Conservation (phyloP, 2,888 invertebrate genomes). For the Rhyacophila evoluta region DNA sequence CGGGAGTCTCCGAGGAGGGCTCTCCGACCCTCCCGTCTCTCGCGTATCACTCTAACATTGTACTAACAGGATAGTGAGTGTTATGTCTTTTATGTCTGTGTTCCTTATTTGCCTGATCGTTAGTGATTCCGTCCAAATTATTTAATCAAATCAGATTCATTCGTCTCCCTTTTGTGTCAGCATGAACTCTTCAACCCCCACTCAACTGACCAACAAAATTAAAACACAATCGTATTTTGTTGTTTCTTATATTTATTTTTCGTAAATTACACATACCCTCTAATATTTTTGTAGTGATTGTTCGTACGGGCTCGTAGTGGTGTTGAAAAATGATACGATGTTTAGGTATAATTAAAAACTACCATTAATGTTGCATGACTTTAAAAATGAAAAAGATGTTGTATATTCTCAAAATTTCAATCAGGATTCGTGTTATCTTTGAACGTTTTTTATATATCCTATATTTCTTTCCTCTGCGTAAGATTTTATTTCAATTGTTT, state of each 20-base stretch:
- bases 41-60: slow-evolving; percentile 44
- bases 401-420: not conserved
- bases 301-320: slow-evolving; percentile 3
- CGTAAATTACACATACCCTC: slow-evolving; percentile 10
- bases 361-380: slow-evolving; percentile 1
- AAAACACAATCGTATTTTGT: not conserved
- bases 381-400: not conserved
- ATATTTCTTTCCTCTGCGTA: not conserved
- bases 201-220: not conserved
- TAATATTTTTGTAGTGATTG: not conserved
- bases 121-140: slow-evolving; percentile 39
- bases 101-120: slow-evolving; percentile 52
- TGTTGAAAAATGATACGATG: slow-evolving; percentile 4
- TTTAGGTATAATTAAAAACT: not conserved
- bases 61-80: slow-evolving; percentile 53
- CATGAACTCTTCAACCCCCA: slow-evolving; percentile 36
- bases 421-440: not conserved
- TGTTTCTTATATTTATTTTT: not conserved
- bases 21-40: slow-evolving; percentile 13
- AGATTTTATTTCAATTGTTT: not conserved
- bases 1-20: slow-evolving; percentile 25
- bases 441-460: too few relatives aligned
- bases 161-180: slow-evolving; percentile 34
- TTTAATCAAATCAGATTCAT: slow-evolving; percentile 26
- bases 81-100: slow-evolving; percentile 51